Evolutionary conservation across 2,797 vertebrate genomes (phyloP).

Genomic region (Hippoglossus hippoglossus): DNA sequence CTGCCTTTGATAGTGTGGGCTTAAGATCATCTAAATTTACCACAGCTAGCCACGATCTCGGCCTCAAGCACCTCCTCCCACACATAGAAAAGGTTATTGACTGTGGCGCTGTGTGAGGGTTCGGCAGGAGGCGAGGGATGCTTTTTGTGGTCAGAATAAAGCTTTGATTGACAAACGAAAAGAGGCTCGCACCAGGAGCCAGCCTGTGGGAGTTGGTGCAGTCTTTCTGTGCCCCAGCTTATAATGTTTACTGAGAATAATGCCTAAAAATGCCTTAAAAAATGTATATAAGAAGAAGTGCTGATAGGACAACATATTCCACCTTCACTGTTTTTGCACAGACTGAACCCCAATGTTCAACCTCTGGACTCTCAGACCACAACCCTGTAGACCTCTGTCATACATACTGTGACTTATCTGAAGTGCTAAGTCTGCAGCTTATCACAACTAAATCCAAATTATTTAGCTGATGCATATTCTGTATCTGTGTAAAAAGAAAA

Average conservation of each 20-base stretch:
- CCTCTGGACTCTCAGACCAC: too few species aligned
- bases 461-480: too few species aligned
- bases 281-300: neutral
- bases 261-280: too few species aligned
- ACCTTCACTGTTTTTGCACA: too few species aligned
- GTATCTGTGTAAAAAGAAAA: too few species aligned
- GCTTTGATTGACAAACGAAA: slow-evolving; percentile 1
- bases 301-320: too few species aligned
- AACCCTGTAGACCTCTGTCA: too few species aligned
- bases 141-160: slow-evolving; percentile 61
- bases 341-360: too few species aligned
- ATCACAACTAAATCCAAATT: too few species aligned
- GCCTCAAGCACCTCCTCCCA: slow-evolving; percentile 56
- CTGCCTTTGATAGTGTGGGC: slow-evolving; percentile 38
- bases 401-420: too few species aligned
- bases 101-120: slow-evolving; percentile 11
- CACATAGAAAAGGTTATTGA: slow-evolving; percentile 55
- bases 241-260: neutral
- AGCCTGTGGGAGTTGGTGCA: slow-evolving; percentile 3
- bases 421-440: too few species aligned
- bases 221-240: neutral
- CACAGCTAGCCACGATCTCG: slow-evolving; percentile 24
- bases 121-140: slow-evolving; percentile 43
- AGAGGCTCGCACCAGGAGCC: too few species aligned
- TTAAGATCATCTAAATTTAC: slow-evolving; percentile 46